These are phyloP conservation scores for Erythrolamprus reginae DNA, from an alignment of 2,113 vertebrate species.

Conservation along the genomic window DNA sequence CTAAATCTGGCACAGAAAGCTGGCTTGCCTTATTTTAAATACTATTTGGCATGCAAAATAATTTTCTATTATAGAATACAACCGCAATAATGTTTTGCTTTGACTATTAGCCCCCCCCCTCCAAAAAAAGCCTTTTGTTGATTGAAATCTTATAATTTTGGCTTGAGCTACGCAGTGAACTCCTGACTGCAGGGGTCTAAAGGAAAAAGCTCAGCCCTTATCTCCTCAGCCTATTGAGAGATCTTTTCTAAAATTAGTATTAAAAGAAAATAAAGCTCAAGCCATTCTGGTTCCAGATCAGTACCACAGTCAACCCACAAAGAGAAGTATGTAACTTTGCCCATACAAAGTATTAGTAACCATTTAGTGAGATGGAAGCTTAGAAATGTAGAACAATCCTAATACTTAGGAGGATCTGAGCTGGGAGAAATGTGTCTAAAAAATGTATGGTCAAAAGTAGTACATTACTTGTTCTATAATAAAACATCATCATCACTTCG, in stretches of 20 bases:
- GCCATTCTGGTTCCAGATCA: constrained; percentile 48
- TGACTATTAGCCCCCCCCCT: background rate
- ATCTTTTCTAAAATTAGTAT: constrained; percentile 37
- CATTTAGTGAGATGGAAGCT: background rate
- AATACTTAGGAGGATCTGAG: background rate
- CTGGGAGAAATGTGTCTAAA: background rate
- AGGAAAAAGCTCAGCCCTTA: constrained; percentile 46
- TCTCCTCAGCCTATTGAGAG: constrained; percentile 51
- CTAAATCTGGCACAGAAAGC: background rate
- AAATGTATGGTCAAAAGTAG: background rate
- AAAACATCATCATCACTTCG: background rate
- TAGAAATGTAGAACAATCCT: background rate
- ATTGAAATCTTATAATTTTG: background rate
- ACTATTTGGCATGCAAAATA: background rate
- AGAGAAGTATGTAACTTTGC: background rate
- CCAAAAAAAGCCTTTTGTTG: background rate
- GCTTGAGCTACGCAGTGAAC: constrained; percentile 47
- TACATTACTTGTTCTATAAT: background rate
- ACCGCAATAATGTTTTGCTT: background rate
- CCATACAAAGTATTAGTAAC: constrained; percentile 26
- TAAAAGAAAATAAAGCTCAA: constrained; percentile 51
- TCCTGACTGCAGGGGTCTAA: constrained; percentile 11
- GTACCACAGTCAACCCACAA: background rate
- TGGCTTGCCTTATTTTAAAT: background rate
- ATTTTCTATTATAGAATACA: background rate